phyloP scores from a whole-genome alignment of 2,797 vertebrate species.

The Sebastes variabilis region DNA sequence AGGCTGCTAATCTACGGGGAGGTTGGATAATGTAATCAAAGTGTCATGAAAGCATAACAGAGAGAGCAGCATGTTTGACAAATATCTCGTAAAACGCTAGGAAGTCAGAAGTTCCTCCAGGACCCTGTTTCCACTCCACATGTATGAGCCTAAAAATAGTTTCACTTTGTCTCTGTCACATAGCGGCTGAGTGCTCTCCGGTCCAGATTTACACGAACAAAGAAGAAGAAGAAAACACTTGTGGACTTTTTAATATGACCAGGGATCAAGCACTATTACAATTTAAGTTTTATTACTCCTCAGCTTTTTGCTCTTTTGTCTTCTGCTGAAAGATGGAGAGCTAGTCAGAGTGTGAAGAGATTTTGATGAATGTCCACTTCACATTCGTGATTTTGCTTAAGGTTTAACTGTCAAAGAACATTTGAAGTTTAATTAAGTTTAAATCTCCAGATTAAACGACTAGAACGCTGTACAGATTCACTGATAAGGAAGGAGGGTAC shows the following conservation, averaged over 20 bases:
- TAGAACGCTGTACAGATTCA: not conserved
- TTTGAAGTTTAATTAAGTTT: not conserved
- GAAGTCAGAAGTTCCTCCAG: constrained; percentile 77
- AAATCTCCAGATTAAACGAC: not conserved
- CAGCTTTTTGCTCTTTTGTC: constrained; percentile 21
- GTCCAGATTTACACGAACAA: constrained; percentile 54
- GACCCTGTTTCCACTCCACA: constrained; percentile 80
- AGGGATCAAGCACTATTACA: constrained; percentile 40
- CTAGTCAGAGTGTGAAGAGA: constrained; percentile 1
- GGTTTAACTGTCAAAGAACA: not conserved
- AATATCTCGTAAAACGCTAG: constrained; percentile 79
- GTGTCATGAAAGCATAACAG: constrained; percentile 78
- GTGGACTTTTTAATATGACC: constrained; percentile 35
- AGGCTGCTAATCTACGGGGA: constrained; percentile 72
- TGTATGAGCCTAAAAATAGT: constrained; percentile 82
- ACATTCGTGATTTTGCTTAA: constrained; percentile 22
- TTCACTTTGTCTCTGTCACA: constrained; percentile 65
- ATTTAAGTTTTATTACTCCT: constrained; percentile 42
- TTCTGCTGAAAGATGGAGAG: not conserved
- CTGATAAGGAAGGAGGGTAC: not conserved
- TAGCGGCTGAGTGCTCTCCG: constrained; percentile 58
- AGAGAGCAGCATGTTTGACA: constrained; percentile 73
- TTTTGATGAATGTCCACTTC: constrained; percentile 42
- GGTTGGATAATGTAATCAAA: constrained; percentile 81
- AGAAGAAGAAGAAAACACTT: constrained; percentile 9